Base-by-base conservation (phyloP, 53 echinoderm and acorn worm species). In the Stichopus horrens region DNA sequence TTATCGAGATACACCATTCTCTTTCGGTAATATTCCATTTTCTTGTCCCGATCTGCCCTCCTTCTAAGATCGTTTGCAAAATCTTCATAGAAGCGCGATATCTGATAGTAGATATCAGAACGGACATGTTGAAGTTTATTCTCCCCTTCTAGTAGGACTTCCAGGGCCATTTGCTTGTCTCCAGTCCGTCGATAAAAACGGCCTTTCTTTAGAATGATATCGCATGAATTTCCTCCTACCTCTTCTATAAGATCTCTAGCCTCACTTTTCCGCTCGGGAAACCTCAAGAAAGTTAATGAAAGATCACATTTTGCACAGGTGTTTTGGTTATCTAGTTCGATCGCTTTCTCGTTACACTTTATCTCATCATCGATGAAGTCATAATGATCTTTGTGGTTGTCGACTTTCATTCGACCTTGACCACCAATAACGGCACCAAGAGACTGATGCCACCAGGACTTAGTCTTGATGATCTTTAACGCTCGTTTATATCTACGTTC, bases 141-240 rank as follows among this genome's bases (percentile, higher is more conserved):
- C 51, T 75, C 75, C 0, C 75, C 75, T 51, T 75, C 51, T n/a
- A 23, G 11, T 8, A 75, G 75, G 75, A 75, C 75, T 7, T 77
- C 10, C 37, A 77, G 54, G 9, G 77, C 77, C 16, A 8, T 16
- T 6, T 53, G 23, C 16, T 53, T 53, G 5, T 77, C 54, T 52
- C 37, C 5, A 5, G 52, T 18, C 52, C 77, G 77, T 7, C 77
- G 77, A 53, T 37, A 77, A 53, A 77, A 77, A 22, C 77, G 77
- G 53, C 77, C 77, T 52, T 77, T 77, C 77, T 77, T 77, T 52
- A 77, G 23, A 54, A 77, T 77, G 7, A 77, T 23, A 9, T 77
- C 77, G 52, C 77, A 77, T 53, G 37, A 53, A 51, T 77, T 52
- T 9, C 52, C 77, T 16, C 52, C 54, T 51, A 54, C 18, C 16